Conservation (phyloP, 2,113 vertebrate genomes). For the Girardinichthys multiradiatus region DNA sequence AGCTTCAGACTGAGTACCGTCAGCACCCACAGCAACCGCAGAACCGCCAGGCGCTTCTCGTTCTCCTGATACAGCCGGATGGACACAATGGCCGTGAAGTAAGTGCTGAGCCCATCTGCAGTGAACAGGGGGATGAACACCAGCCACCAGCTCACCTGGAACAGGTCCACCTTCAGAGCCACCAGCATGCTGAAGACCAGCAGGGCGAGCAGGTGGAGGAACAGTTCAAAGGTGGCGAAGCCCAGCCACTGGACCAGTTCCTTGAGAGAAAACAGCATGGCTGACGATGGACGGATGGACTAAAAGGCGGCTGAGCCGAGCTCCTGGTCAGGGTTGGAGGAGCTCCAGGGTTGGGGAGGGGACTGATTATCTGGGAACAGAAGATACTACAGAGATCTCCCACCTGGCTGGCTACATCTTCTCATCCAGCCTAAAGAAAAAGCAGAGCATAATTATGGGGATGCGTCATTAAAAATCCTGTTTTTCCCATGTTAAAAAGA, state of each 20-base stretch:
- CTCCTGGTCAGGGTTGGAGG: conserved; percentile 8
- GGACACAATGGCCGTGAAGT: conserved; percentile 97
- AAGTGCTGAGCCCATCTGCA: conserved; percentile 95
- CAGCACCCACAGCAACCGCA: conserved; percentile 96
- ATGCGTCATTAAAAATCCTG: neutral
- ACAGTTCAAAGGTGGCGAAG: conserved; percentile 94
- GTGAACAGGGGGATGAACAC: conserved; percentile 95
- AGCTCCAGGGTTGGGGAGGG: conserved; percentile 25
- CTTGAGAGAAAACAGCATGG: conserved; percentile 93
- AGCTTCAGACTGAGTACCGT: conserved; percentile 98
- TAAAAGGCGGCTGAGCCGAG: conserved; percentile 23
- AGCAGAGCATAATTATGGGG: neutral
- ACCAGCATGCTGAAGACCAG: conserved; percentile 90
- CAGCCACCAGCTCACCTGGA: conserved; percentile 90
- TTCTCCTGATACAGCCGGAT: conserved; percentile 97
- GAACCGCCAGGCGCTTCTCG: conserved; percentile 92
- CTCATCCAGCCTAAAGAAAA: conserved; percentile 23
- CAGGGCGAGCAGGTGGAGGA: conserved; percentile 89
- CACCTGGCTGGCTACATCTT: conserved; percentile 64
- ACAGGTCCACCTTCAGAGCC: conserved; percentile 86
- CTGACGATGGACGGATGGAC: conserved; percentile 26
- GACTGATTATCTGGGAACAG: conserved; percentile 3
- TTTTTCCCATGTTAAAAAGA: neutral
- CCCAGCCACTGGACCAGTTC: conserved; percentile 98
- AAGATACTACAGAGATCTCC: conserved; percentile 13